phyloP scores from a whole-genome alignment of 1,140 invertebrate species.

The Teleogryllus occipitalis region DNA sequence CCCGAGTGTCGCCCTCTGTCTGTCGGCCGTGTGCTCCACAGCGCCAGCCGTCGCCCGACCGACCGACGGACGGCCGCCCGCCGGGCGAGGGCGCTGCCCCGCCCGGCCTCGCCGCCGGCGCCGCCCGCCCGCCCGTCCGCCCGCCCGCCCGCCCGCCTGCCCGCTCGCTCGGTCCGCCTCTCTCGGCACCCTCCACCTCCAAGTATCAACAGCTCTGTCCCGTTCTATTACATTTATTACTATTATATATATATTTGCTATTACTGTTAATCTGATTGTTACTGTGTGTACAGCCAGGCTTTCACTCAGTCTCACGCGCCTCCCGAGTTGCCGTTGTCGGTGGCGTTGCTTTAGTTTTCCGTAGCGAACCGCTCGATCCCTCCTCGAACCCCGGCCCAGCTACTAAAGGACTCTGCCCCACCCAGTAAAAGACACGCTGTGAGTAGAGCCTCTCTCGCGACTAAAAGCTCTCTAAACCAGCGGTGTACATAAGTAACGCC shows the following conservation, averaged over 20 bases:
- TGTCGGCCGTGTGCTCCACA: not conserved
- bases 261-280: constrained; percentile 2
- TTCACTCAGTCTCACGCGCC: not conserved
- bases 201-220: constrained; percentile 41
- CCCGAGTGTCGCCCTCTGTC: not conserved
- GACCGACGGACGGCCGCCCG: not conserved
- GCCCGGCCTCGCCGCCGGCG: too few relatives aligned
- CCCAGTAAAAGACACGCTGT: not conserved
- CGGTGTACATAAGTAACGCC: not conserved
- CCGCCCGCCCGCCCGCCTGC: too few relatives aligned
- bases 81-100: too few relatives aligned
- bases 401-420: not conserved
- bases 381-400: not conserved
- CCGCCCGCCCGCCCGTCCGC: too few relatives aligned
- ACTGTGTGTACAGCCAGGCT: not conserved
- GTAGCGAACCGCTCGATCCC: not conserved
- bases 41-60: not conserved
- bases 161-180: too few relatives aligned
- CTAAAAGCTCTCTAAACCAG: not conserved
- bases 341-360: not conserved
- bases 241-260: not conserved
- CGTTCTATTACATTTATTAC: constrained; percentile 16
- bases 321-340: not conserved
- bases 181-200: constrained; percentile 35
- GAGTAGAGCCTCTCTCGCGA: not conserved